Evolutionary conservation across 1,140 invertebrate genomes (phyloP), one percentile per base, ranked within the genome.

Genomic region (Tetramorium simillimum): DNA sequence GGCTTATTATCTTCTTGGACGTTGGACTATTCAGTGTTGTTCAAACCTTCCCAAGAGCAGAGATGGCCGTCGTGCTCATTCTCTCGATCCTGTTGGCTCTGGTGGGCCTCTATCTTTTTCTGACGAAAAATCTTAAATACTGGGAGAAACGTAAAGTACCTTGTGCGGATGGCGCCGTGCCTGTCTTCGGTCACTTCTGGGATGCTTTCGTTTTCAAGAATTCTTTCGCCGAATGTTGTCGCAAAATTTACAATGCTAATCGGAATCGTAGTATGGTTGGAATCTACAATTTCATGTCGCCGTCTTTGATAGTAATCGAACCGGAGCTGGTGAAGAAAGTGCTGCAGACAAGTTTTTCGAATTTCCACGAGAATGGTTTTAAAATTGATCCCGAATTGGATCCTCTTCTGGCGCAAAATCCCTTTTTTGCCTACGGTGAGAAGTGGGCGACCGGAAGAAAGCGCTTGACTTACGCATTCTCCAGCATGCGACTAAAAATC

Each of bases 91-190:
- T 82, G 18, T n/a, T n/a, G 3, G 6, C 3, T n/a, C 24, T 82
- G 10, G 4, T 58, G 6, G 24, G 12, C 46, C 16, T 72, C 6
- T 82, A 82, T 37, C 2, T 82, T 21, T 82, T 16, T 3, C 87
- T 12, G 67, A 73, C 80, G 2, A 82, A 9, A 33, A 82, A 82
- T 21, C 46, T 9, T 18, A 82, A 72, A 5, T 95, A 96, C 80
- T 96, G 96, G 96, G 73, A 92, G 46, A 90, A 94, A 5, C 91
- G 90, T 85, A 93, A 94, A 14, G 92, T 96, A 2, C 93, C 94
- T 65, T 93, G 93, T 53, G 72, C 93, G 3, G 89, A 91, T 7
- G 86, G 86, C 62, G 69, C 82, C 7, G 3, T 91, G 10, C 92
- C 91, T 0, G 88, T 90, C 24, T 60, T 94, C 2, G 94, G 94